A percentile compares a stretch with the other conserved stretches of the same genome.
These are phyloP conservation scores for Drosophila guanche DNA, from an alignment of 1,140 invertebrate genomes.

Conservation along the genomic window DNA sequence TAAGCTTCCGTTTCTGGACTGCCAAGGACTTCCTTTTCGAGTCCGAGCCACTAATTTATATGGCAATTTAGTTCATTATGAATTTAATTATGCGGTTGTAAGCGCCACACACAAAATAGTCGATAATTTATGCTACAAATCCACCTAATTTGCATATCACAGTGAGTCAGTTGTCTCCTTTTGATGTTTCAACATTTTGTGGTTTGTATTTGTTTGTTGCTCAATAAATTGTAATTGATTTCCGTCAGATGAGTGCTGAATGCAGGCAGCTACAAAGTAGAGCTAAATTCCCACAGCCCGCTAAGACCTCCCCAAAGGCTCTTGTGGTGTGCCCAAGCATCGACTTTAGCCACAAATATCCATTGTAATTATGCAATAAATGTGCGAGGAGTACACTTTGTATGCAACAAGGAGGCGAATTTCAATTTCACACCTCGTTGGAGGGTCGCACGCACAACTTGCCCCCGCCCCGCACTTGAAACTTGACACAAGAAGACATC, in stretches of 20 bases:
- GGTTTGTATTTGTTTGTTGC: slow-evolving; percentile 47
- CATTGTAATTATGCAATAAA: slow-evolving; percentile 42
- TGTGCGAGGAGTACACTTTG: slow-evolving; percentile 23
- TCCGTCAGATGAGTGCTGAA: slow-evolving; percentile 24
- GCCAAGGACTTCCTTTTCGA: too few species aligned
- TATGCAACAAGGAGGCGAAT: slow-evolving; percentile 57
- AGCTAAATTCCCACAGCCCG: slow-evolving; percentile 4
- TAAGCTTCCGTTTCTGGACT: slow-evolving; percentile 18
- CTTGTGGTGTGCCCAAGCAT: neutral
- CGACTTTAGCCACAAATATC: slow-evolving; percentile 6
- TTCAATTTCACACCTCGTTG: slow-evolving; percentile 78
- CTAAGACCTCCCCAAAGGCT: neutral
- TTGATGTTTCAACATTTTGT: slow-evolving; percentile 15
- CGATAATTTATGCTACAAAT: slow-evolving; percentile 58
- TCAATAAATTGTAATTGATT: slow-evolving; percentile 61
- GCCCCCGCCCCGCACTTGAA: too few species aligned
- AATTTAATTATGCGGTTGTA: slow-evolving; percentile 60
- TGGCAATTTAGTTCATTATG: slow-evolving; percentile 58
- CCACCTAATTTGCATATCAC: slow-evolving; percentile 52
- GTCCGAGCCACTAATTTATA: slow-evolving; percentile 41
- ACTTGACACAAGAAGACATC: slow-evolving; percentile 44
- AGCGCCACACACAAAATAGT: slow-evolving; percentile 32
- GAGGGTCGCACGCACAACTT: slow-evolving; percentile 46
- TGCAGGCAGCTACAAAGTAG: slow-evolving; percentile 15
- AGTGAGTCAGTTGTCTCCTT: slow-evolving; percentile 26